phyloP scores from a whole-genome alignment of 2,797 vertebrate species.

The Prunella strophiata region DNA sequence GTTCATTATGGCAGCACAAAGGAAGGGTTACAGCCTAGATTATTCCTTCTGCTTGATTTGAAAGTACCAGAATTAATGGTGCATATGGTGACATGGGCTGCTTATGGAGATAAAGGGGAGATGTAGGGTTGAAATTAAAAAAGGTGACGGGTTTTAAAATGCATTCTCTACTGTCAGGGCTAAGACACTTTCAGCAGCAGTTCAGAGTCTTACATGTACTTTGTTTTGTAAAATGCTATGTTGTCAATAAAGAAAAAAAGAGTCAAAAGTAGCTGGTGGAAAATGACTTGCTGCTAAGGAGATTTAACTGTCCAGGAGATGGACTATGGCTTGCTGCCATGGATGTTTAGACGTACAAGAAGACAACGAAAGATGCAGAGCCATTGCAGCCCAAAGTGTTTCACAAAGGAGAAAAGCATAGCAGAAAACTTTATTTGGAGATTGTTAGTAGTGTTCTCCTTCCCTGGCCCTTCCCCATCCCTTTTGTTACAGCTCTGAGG shows the following conservation, averaged over 20 bases:
- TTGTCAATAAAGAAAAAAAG: neutral
- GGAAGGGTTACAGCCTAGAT: neutral
- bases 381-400: neutral
- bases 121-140: neutral
- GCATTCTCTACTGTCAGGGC: neutral
- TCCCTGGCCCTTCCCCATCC: rapidly evolving
- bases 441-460: neutral
- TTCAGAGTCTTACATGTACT: neutral
- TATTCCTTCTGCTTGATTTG: conserved; percentile 40
- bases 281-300: neutral
- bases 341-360: neutral
- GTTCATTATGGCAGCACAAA: conserved; percentile 7
- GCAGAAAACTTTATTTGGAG: neutral
- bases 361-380: neutral
- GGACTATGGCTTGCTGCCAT: neutral
- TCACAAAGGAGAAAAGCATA: neutral
- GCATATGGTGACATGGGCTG: conserved; percentile 12
- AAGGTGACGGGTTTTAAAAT: conserved; percentile 10
- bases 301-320: neutral
- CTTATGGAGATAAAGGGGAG: neutral
- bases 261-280: neutral
- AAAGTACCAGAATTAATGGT: conserved; percentile 46
- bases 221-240: neutral
- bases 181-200: neutral
- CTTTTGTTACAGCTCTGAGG: neutral